phyloP scores from a whole-genome alignment of 1,140 invertebrate genomes.

The Leguminivora glycinivorella region DNA sequence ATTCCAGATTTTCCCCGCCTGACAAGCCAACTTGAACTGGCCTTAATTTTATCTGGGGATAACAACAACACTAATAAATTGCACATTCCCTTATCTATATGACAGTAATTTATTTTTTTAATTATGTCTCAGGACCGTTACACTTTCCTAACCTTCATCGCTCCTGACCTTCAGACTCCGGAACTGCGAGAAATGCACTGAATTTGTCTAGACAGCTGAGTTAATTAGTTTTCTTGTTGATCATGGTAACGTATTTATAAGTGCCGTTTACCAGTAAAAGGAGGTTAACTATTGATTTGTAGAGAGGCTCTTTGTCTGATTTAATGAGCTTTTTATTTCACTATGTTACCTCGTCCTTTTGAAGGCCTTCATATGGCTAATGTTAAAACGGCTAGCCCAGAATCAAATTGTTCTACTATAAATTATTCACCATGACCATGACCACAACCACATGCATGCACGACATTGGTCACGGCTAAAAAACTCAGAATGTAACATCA shows the following conservation, averaged over 20 bases:
- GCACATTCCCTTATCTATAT: conserved; percentile 30
- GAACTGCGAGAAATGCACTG: conserved; percentile 36
- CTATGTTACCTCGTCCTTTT: background rate
- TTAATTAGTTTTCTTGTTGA: conserved; percentile 23
- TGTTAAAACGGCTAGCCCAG: background rate
- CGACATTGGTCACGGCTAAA: background rate
- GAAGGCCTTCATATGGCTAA: background rate
- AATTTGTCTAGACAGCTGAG: conserved; percentile 32
- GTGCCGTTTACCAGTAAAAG: no score
- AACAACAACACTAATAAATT: conserved; percentile 30
- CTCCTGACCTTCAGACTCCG: conserved; percentile 43
- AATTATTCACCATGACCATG: conserved; percentile 11
- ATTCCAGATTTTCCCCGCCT: background rate
- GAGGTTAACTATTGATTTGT: no score
- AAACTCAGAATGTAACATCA: conserved; percentile 11
- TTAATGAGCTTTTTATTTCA: background rate
- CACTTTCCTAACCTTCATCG: conserved; percentile 52
- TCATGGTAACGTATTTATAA: no score
- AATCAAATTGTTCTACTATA: background rate
- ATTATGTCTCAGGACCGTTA: conserved; percentile 44
- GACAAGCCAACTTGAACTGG: background rate
- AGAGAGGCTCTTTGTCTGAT: no score
- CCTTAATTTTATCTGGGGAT: background rate
- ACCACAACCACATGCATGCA: background rate
- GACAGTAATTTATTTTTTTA: conserved; percentile 48